These are phyloP conservation scores for Octodonta nipae DNA, from an alignment of 2,888 invertebrate species.

Conservation along the genomic window DNA sequence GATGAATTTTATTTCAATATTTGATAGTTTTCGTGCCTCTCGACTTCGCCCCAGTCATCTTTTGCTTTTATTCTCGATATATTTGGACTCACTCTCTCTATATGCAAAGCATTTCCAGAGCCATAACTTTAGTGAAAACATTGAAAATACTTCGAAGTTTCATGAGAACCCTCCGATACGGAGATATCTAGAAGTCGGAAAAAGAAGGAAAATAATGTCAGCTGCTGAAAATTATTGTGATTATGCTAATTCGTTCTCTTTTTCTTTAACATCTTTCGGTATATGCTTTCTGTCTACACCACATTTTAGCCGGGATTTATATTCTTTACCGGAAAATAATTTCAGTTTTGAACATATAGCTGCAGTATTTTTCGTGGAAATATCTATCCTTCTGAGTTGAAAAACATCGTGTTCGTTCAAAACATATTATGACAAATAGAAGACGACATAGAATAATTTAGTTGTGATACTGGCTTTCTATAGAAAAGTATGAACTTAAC, in stretches of 20 bases:
- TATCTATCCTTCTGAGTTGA: too few species aligned
- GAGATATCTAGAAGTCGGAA: constrained; percentile 6
- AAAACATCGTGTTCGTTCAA: too few species aligned
- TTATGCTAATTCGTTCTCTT: constrained; percentile 47
- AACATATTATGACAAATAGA: too few species aligned
- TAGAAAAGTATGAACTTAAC: too few species aligned
- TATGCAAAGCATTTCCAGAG: constrained; percentile 36
- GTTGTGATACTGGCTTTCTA: too few species aligned
- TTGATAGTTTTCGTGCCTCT: constrained; percentile 36
- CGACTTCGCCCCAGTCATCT: constrained; percentile 14
- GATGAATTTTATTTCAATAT: constrained; percentile 42
- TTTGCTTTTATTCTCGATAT: constrained; percentile 16
- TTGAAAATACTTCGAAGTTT: constrained; percentile 36
- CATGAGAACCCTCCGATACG: constrained; percentile 25
- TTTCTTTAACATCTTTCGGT: constrained; percentile 13
- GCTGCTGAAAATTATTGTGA: constrained; percentile 50
- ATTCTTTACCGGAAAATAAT: too few species aligned
- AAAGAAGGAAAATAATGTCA: constrained; percentile 41
- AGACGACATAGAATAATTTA: too few species aligned
- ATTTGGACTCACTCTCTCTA: constrained; percentile 25
- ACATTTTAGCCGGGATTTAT: constrained; percentile 17
- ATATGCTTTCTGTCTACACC: constrained; percentile 17
- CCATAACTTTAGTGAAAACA: constrained; percentile 36
- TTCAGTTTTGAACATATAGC: too few species aligned
- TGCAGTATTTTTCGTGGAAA: too few species aligned